These are phyloP conservation scores for Oxycera nigricornis DNA, from an alignment of 2,888 invertebrate genomes.

Conservation along the genomic window DNA sequence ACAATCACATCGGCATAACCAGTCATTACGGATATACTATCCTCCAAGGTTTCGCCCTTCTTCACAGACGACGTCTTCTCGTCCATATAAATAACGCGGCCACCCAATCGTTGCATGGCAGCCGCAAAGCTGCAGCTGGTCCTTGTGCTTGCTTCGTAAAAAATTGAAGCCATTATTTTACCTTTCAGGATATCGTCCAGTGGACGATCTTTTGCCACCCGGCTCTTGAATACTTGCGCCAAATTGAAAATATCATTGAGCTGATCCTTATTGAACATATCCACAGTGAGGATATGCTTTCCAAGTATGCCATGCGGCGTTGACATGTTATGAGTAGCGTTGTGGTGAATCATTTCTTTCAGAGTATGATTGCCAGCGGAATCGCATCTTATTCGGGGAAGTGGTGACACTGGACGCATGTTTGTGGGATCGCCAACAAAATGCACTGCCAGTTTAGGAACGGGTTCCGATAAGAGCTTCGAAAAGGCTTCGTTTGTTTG, in stretches of 20 bases:
- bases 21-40: slow-evolving; percentile 85
- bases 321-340: slow-evolving; percentile 53
- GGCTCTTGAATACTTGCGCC: slow-evolving; percentile 84
- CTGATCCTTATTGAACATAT: slow-evolving; percentile 86
- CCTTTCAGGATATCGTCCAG: slow-evolving; percentile 88
- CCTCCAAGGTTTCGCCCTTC: slow-evolving; percentile 96
- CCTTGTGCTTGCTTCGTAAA: slow-evolving; percentile 97
- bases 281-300: slow-evolving; percentile 84
- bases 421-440: slow-evolving; percentile 66
- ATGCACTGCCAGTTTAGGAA: slow-evolving; percentile 66
- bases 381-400: slow-evolving; percentile 66
- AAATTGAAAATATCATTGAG: slow-evolving; percentile 93
- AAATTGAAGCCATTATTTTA: slow-evolving; percentile 94
- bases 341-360: slow-evolving; percentile 62
- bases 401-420: slow-evolving; percentile 65
- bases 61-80: slow-evolving; percentile 90
- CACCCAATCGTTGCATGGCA: slow-evolving; percentile 96
- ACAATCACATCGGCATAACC: slow-evolving; percentile 94
- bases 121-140: slow-evolving; percentile 96
- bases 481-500: slow-evolving; percentile 66
- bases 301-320: slow-evolving; percentile 66
- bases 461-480: slow-evolving; percentile 60
- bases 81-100: slow-evolving; percentile 89
- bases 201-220: slow-evolving; percentile 81
- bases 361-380: slow-evolving; percentile 65